A percentile compares a stretch with the other conserved stretches of the same genome.
Conservation (phyloP, 2,888 invertebrate species). For the Nephrotoma guestfalica region DNA sequence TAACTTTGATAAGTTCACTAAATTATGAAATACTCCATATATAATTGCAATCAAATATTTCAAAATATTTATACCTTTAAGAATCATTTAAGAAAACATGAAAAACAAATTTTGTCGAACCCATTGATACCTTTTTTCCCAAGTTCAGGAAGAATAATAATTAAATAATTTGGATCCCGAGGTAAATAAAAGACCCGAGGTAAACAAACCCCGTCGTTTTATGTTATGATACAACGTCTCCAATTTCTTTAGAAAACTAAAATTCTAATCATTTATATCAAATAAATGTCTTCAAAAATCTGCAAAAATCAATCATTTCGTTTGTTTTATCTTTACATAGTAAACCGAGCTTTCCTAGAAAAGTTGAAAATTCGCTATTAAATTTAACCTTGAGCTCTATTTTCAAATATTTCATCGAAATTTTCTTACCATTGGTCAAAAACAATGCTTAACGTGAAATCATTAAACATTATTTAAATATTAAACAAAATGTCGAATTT, state of each 20-base stretch:
- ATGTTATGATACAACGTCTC: background rate
- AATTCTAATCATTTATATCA: background rate
- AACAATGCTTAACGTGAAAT: background rate
- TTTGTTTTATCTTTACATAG: background rate
- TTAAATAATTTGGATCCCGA: background rate
- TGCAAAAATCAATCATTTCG: background rate
- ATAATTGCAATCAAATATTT: background rate
- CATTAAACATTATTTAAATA: background rate
- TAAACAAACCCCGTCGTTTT: background rate
- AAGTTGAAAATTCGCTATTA: background rate
- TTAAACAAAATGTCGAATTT: background rate
- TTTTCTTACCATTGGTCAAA: background rate
- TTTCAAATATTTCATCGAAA: background rate
- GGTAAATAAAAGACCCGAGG: background rate
- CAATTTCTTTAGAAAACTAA: background rate
- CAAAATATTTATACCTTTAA: background rate
- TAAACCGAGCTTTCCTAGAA: background rate
- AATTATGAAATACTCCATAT: background rate
- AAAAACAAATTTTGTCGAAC: background rate
- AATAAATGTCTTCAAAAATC: background rate
- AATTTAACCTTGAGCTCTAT: background rate
- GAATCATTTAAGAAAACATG: background rate
- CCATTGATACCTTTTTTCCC: background rate
- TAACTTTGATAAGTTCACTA: background rate
- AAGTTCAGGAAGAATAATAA: background rate